These are phyloP conservation scores for Euwallacea similis DNA, from an alignment of 1,140 invertebrate species.

Conservation along the genomic window DNA sequence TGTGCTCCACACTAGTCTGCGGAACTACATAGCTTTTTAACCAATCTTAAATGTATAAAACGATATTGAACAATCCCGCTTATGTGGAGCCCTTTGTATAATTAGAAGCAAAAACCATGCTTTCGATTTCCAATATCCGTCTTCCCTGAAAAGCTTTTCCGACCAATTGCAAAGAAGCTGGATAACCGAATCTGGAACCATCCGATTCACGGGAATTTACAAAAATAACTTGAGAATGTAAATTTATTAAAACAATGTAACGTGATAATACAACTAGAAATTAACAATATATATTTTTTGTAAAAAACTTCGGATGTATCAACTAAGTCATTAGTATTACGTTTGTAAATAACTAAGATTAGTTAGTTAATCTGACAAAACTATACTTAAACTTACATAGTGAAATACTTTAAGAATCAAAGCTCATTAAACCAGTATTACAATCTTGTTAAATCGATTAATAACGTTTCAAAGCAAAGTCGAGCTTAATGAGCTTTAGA, in stretches of 20 bases:
- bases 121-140: not conserved
- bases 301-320: conserved; percentile 9
- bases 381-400: too few relatives aligned
- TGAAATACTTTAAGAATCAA: too few relatives aligned
- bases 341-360: not conserved
- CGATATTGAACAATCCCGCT: too few relatives aligned
- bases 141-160: not conserved
- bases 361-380: not conserved
- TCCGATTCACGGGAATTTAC: not conserved
- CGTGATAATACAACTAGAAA: conserved; percentile 24
- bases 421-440: too few relatives aligned
- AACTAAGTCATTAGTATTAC: not conserved
- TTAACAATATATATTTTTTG: conserved; percentile 15
- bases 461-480: too few relatives aligned
- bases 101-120: not conserved
- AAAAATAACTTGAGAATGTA: not conserved
- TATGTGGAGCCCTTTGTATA: not conserved
- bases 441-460: too few relatives aligned
- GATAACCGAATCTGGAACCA: not conserved
- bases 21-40: too few relatives aligned
- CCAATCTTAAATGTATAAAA: too few relatives aligned
- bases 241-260: conserved; percentile 7
- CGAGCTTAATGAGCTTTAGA: too few relatives aligned
- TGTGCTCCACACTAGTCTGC: too few relatives aligned
- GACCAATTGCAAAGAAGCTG: not conserved